Evolutionary conservation across 2,888 invertebrate genomes (phyloP).

Genomic region (Helleia helle): DNA sequence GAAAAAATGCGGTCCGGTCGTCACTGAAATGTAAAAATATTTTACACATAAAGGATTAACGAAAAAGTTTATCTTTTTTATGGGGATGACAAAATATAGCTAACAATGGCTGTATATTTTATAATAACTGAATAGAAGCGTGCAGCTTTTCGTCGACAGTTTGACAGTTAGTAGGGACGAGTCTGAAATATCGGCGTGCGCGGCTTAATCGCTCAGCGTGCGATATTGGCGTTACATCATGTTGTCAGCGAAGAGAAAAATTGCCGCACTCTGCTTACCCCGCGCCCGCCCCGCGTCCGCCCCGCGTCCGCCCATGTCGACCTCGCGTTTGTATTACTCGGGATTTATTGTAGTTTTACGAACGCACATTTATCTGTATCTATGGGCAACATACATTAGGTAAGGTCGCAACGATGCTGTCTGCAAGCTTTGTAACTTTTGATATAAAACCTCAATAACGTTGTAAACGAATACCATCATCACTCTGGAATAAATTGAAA

Average conservation of each 20-base stretch:
- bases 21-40: conserved; percentile 27
- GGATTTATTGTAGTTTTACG: conserved; percentile 65
- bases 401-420: conserved; percentile 10
- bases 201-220: conserved; percentile 73
- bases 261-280: conserved; percentile 54
- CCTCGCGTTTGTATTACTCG: conserved; percentile 65
- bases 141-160: conserved; percentile 52
- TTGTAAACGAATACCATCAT: too few relatives aligned
- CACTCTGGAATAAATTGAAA: too few relatives aligned
- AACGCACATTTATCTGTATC: conserved; percentile 52
- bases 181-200: conserved; percentile 71
- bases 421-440: too few relatives aligned
- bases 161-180: conserved; percentile 72
- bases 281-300: conserved; percentile 24
- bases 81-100: conserved; percentile 14
- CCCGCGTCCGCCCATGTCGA: conserved; percentile 41
- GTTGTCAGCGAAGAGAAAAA: conserved; percentile 73
- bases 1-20: too few relatives aligned
- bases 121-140: conserved; percentile 11
- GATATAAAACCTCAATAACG: too few relatives aligned
- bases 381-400: conserved; percentile 25
- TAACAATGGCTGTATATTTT: conserved; percentile 6
- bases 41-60: not conserved
- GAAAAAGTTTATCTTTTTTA: conserved; percentile 14
- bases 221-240: conserved; percentile 74